Evolutionary conservation across 2,113 vertebrate species (phyloP), one percentile per base, ranked within the genome.

Genomic region (Charadrius vociferus): DNA sequence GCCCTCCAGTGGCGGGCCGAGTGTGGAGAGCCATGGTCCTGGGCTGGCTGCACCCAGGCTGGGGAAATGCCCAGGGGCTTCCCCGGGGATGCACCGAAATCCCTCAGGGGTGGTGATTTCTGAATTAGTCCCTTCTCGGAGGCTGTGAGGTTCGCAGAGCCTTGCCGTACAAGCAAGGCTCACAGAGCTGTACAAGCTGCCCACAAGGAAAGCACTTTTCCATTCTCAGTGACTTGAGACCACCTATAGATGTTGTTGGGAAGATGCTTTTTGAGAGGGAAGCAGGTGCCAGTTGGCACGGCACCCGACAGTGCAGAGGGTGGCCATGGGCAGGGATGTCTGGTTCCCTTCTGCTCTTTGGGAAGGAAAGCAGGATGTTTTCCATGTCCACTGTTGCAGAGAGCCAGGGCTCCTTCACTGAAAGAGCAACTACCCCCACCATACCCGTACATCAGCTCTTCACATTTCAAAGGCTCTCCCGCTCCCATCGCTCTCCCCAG

Each of bases 401-500:
- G 18, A 89, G 15, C 16, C 55, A 26, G 27, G 19, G 14, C 14
- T 88, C 24, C 61, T 66, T 47, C 36, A 49, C 32, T 4, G 3
- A 37, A 75, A 73, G 8, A 56, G 18, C 87, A 43, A 22, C 85
- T 55, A 65, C 50, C 80, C 79, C 49, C 2, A 0, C 49, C 2
- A 1, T 18, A 3, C 32, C 68, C 53, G n/a, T n/a, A n/a, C 49
- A 36, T 41, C 0, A 0, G 43, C 59, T 90, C 85, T 81, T 88
- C 81, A 21, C 58, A 49, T 88, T 72, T 93, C 77, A 84, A 81
- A 95, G 92, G 58, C 80, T 95, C 81, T 73, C 81, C 89, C 4
- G 14, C 82, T 85, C 75, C 36, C 59, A 26, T 29, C 1, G 4
- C 87, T 45, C 63, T 70, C 78, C 90, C 85, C 92, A 91, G 78